phyloP scores from a whole-genome alignment of 2,888 invertebrate genomes.

The Escarpia spicata region DNA sequence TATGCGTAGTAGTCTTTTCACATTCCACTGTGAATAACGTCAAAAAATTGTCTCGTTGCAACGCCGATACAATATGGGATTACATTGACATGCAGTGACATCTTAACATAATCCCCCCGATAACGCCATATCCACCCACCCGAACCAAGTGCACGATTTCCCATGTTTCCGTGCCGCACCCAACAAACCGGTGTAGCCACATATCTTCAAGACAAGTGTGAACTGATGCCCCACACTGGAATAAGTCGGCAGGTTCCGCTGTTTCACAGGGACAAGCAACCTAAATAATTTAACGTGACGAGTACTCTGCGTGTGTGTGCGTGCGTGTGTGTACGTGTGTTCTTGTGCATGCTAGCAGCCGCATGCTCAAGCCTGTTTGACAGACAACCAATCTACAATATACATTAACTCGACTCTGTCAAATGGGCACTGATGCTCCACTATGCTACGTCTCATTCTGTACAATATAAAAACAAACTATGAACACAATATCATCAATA shows the following conservation, averaged over 20 bases:
- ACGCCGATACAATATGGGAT: background rate
- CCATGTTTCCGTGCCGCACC: background rate
- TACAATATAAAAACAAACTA: constrained; percentile 16
- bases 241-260: background rate
- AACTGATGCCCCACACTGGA: background rate
- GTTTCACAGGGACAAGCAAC: constrained; percentile 5
- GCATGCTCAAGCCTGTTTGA: constrained; percentile 1
- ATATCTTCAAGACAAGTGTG: background rate
- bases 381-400: background rate
- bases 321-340: background rate
- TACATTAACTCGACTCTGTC: constrained; percentile 7
- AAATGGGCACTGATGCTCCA: background rate
- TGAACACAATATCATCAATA: constrained; percentile 16
- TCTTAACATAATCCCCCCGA: too few relatives aligned
- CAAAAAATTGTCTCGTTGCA: background rate
- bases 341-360: background rate
- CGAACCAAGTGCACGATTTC: background rate
- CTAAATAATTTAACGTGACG: background rate
- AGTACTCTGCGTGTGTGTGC: background rate
- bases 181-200: background rate
- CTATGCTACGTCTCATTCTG: background rate
- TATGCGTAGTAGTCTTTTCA: background rate
- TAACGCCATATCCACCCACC: background rate
- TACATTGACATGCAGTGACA: too few relatives aligned
- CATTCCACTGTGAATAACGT: background rate